Conservation (phyloP, 2,888 invertebrate genomes). For the Amphipoea oculea region DNA sequence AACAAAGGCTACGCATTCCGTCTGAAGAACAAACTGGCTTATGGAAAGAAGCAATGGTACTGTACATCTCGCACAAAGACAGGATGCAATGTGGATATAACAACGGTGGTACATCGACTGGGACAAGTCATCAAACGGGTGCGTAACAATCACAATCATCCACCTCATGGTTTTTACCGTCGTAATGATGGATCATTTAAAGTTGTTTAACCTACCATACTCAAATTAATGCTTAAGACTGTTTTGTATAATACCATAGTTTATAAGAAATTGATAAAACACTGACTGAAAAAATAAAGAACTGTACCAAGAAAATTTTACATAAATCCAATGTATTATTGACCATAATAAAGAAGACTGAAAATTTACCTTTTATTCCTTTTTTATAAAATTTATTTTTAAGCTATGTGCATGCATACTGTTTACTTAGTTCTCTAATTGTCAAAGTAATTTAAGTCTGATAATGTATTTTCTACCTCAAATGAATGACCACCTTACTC, state of each 20-base stretch:
- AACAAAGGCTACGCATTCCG: constrained; percentile 85
- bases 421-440: constrained; percentile 10
- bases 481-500: constrained; percentile 15
- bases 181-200: constrained; percentile 84
- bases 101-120: constrained; percentile 77
- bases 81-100: constrained; percentile 85
- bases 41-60: constrained; percentile 88
- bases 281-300: constrained; percentile 26
- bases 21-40: constrained; percentile 85
- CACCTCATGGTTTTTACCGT: constrained; percentile 83
- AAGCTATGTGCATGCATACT: constrained; percentile 7
- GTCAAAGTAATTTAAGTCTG: constrained; percentile 20
- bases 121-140: constrained; percentile 81
- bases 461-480: constrained; percentile 51
- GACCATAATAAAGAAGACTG: constrained; percentile 39
- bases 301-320: constrained; percentile 1
- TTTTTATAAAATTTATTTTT: not conserved
- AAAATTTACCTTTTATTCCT: constrained; percentile 10
- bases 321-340: constrained; percentile 9
- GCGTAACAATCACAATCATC: constrained; percentile 83
- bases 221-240: constrained; percentile 11
- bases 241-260: constrained; percentile 5
- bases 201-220: constrained; percentile 74
- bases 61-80: constrained; percentile 84
- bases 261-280: constrained; percentile 1